Base-by-base conservation (phyloP, 2,888 invertebrate species). In the Dryobotodes eremita region DNA sequence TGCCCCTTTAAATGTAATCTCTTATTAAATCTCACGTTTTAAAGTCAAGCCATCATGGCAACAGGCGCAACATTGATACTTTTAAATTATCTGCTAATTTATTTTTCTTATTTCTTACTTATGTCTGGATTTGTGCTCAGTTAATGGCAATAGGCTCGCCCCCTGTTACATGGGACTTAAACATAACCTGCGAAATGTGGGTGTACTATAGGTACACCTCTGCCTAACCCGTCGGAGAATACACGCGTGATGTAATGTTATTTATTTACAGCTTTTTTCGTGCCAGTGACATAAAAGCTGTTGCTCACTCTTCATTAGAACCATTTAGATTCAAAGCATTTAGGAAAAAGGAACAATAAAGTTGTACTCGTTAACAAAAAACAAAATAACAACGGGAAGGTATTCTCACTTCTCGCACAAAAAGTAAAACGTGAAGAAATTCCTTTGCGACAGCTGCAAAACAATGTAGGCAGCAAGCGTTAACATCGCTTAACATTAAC, bases 401-500 rank as follows among this genome's bases (percentile, higher is more conserved):
- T 70, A 71, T 78, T 46, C 42, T 11, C 61, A 86, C 64, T 68
- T 55, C 26, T 53, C 64, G 23, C 36, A 68, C 11, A 62, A 42
- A n/a, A 69, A 59, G 46, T 68, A 70, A 66, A 64, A 75, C 72
- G 70, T 75, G 65, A 53, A 42, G n/a, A 59, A 82, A 82, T 84
- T 86, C 72, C 64, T 71, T 66, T 15, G 48, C 59, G 26, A 74
- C 72, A 82, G 75, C 74, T 77, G 53, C 62, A 55, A 72, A 77
- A 72, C 69, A 70, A 57, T 77, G 59, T 69, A 85, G n/a, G n/a
- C n/a, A n/a, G 23, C 17, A 20, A 50, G 53, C 42, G 46, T 55
- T 82, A 23, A 72, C 86, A 77, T 55, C 79, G 83, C 75, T 79
- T 83, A 61, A 75, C n/a, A 70, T 57, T 50, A 64, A 65, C 36